Percentiles rank a stretch among this genome's conserved stretches.
Evolutionary conservation across 1,140 invertebrate genomes (phyloP).

Genomic region (Temnothorax nylanderi): DNA sequence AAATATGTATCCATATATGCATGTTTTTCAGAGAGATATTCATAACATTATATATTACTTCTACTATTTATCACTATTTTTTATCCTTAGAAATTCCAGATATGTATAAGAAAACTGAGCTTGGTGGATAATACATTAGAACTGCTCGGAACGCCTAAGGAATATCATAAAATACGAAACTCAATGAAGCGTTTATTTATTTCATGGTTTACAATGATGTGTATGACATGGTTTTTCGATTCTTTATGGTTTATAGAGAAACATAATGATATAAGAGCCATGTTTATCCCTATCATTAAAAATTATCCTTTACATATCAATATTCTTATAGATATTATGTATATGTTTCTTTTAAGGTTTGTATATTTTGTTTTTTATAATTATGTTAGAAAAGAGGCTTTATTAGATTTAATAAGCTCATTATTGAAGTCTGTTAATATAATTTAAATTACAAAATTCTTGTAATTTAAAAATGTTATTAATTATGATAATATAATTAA

Average conservation of each 20-base stretch:
- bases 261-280: background rate
- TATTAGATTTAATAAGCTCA: background rate
- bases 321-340: background rate
- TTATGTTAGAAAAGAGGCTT: background rate
- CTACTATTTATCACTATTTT: background rate
- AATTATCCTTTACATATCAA: background rate
- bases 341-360: constrained; percentile 19
- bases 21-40: background rate
- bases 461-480: background rate
- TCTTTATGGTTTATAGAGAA: background rate
- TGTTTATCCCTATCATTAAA: background rate
- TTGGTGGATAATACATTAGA: constrained; percentile 34
- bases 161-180: constrained; percentile 4
- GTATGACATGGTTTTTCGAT: background rate
- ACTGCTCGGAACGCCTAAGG: background rate
- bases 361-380: background rate
- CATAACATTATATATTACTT: background rate
- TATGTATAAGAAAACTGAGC: constrained; percentile 9
- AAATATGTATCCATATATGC: background rate
- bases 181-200: background rate
- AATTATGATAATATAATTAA: background rate
- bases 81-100: background rate
- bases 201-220: background rate
- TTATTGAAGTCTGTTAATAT: background rate
- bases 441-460: background rate